Base-by-base conservation (phyloP, 1,140 invertebrate genomes). In the Prorops nasuta region DNA sequence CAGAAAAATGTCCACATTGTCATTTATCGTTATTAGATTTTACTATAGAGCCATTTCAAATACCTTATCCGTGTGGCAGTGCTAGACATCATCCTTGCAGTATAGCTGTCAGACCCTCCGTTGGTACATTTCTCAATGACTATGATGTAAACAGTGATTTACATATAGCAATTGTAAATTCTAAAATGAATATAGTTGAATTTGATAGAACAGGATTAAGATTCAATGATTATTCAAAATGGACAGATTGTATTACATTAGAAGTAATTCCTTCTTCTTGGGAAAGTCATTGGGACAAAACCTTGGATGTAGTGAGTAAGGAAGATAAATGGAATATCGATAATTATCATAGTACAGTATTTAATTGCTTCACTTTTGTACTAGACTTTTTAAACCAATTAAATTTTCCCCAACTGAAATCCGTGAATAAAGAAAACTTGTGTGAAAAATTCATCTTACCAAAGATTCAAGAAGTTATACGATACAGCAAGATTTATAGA, bases 321-420 rank as follows among this genome's bases (percentile, higher is more conserved):
- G 42, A 66, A 43, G 0, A 32, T 16, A 64, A 60, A 51, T 78
- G 76, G 76, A 65, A 40, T 12, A 34, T 41, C 14, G 24, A 41
- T 1, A 69, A 70, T 51, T 78, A 78, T 31, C 18, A 74, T 34
- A 45, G 63, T 15, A 18, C 18, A 12, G 49, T 36, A 2, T 44
- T 64, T 24, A 77, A 78, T 53, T 78, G 76, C 43, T 76, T 71
- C 16, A 58, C 58, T 43, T 78, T 77, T 49, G 65, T 78, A 12
- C 56, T 72, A 10, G 54, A 62, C 21, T 78, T 78, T 64, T 47
- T 77, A 10, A 66, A 69, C 38, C 49, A 53, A 14, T 48, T 78
- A 0, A 64, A 67, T 20, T 74, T 66, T 41, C 24, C 36, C 12
- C 41, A 68, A 51, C 28, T 70, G 9, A 47, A 54, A 38, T 75